Conservation (phyloP, 2,113 vertebrate genomes). For the Plecturocebus donacophilus region DNA sequence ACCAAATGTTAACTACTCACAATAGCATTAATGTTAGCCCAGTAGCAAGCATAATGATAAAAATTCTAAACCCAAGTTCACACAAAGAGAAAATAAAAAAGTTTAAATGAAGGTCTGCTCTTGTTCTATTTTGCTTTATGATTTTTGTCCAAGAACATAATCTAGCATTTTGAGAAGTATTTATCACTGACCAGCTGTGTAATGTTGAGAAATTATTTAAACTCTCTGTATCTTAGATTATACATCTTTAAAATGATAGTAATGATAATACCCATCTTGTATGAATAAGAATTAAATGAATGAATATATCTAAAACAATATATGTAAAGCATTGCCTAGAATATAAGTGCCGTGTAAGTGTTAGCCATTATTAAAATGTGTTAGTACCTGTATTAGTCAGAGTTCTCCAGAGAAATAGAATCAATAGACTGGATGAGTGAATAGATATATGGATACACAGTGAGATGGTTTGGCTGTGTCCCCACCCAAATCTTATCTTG, state of each 20-base stretch:
- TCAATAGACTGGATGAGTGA: background rate
- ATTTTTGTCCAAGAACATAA: background rate
- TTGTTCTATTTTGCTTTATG: background rate
- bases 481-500: no score
- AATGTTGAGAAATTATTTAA: background rate
- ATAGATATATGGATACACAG: background rate
- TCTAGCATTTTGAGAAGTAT: background rate
- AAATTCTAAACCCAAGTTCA: background rate
- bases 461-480: no score
- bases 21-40: slow-evolving; percentile 2
- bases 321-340: background rate
- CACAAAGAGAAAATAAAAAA: background rate
- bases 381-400: background rate
- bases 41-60: background rate
- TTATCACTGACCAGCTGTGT: background rate
- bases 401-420: background rate
- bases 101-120: background rate
- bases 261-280: background rate
- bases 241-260: slow-evolving; percentile 23
- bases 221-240: background rate
- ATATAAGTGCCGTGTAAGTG: background rate
- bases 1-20: background rate
- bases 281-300: background rate
- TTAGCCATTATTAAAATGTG: slow-evolving; percentile 2
- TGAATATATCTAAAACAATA: background rate